phyloP scores from a whole-genome alignment of 2,113 vertebrate genomes.

The Leptosomus discolor region DNA sequence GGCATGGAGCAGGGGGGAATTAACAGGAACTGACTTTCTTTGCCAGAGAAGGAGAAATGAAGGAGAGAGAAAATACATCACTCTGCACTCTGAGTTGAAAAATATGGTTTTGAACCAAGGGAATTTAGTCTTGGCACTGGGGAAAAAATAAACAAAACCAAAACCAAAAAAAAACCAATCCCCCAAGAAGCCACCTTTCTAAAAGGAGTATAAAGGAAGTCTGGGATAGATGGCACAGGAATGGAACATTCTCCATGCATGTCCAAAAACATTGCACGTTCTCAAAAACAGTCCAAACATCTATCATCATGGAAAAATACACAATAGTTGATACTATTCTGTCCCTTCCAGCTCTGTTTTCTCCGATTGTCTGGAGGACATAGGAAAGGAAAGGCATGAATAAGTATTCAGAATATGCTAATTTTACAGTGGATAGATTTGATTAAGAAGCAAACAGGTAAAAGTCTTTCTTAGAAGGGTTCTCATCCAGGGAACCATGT shows the following conservation, averaged over 20 bases:
- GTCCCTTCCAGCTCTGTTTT: neutral
- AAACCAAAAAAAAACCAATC: neutral
- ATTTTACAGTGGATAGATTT: neutral
- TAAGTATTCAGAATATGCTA: neutral
- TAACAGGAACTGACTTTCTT: neutral
- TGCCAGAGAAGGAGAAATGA: neutral
- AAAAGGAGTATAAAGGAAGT: neutral
- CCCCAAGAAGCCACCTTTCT: neutral
- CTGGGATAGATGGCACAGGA: neutral
- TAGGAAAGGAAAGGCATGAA: neutral
- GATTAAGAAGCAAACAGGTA: neutral
- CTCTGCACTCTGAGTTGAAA: neutral
- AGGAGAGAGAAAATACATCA: neutral
- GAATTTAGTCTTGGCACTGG: neutral
- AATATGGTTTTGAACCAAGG: neutral
- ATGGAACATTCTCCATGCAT: neutral
- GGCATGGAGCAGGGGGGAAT: accelerated
- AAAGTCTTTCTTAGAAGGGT: neutral
- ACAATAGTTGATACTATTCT: neutral
- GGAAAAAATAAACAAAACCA: neutral
- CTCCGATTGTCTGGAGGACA: neutral
- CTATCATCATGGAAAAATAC: neutral
- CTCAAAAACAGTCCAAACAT: neutral
- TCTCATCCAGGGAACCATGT: neutral
- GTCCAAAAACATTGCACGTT: neutral